Percentiles rank a stretch among this genome's conserved stretches.
These are phyloP conservation scores for Brachyhypopomus occidentalis DNA, from an alignment of 2,113 vertebrate genomes.

Conservation along the genomic window DNA sequence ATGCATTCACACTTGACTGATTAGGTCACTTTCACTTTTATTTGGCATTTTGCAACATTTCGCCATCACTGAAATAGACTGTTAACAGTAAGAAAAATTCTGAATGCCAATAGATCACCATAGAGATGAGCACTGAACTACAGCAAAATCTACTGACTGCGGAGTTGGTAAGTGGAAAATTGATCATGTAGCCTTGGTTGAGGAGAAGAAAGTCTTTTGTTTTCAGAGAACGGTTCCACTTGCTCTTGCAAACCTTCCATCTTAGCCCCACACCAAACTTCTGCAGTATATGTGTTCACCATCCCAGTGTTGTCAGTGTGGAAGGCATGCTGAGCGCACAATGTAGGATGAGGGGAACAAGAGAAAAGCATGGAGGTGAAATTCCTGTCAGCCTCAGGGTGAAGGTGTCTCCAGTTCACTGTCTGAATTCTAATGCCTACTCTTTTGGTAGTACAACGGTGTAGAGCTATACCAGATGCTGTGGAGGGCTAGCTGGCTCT, in stretches of 20 bases:
- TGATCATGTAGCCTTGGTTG: too few relatives aligned
- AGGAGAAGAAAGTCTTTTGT: too few relatives aligned
- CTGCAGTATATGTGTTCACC: too few relatives aligned
- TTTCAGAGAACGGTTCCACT: too few relatives aligned
- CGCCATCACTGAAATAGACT: too few relatives aligned
- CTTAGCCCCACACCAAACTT: too few relatives aligned
- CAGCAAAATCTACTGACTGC: background rate
- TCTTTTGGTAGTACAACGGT: conserved; percentile 30
- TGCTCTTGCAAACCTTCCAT: too few relatives aligned
- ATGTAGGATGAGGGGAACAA: background rate
- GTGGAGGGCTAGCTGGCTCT: conserved; percentile 56
- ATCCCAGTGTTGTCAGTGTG: background rate
- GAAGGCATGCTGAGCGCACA: background rate
- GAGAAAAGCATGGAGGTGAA: background rate
- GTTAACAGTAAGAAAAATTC: too few relatives aligned
- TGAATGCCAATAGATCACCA: too few relatives aligned
- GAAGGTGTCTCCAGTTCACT: background rate
- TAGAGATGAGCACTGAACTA: background rate
- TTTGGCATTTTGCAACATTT: background rate
- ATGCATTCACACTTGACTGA: too few relatives aligned
- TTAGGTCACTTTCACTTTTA: background rate
- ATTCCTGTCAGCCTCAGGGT: background rate
- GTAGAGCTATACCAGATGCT: conserved; percentile 21
- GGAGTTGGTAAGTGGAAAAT: background rate
- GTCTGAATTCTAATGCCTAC: conserved; percentile 42